Evolutionary conservation across 2,797 vertebrate genomes (phyloP).

Genomic region (Melanotaenia nigrans): DNA sequence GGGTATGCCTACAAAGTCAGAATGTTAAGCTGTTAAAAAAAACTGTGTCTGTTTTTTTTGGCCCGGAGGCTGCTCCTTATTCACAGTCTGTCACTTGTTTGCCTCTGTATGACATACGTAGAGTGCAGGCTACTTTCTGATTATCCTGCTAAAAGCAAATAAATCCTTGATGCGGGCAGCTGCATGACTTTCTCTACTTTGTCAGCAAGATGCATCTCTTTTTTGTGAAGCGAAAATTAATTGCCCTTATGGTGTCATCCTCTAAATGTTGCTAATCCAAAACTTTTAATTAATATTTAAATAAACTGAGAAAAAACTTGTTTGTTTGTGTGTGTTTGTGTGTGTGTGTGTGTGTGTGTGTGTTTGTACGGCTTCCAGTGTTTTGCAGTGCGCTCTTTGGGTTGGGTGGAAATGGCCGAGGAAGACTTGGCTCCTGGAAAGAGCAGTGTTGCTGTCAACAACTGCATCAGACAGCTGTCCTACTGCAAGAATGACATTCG

Average conservation of each 20-base stretch:
- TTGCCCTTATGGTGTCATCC: not conserved
- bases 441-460: conserved; percentile 97
- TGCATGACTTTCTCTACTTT: conserved; percentile 14
- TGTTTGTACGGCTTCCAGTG: conserved; percentile 78
- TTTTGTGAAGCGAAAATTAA: not conserved
- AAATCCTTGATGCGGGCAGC: conserved; percentile 58
- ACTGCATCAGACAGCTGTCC: conserved; percentile 97
- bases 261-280: not conserved
- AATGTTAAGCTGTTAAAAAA: not conserved
- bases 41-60: not conserved
- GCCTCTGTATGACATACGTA: conserved; percentile 29
- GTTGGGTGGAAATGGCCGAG: conserved; percentile 99
- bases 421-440: conserved; percentile 96
- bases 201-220: not conserved
- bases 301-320: not conserved
- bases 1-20: not conserved
- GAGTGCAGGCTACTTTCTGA: conserved; percentile 30
- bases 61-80: not conserved
- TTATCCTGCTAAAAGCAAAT: conserved; percentile 42
- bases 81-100: not conserved
- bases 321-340: too few relatives aligned
- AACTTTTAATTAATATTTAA: conserved; percentile 7
- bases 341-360: not conserved
- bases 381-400: conserved; percentile 95
- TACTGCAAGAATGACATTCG: conserved; percentile 99